A percentile compares a stretch with the other conserved stretches of the same genome.
These are phyloP conservation scores for Egretta garzetta DNA, from an alignment of 2,113 vertebrate genomes.

Conservation along the genomic window DNA sequence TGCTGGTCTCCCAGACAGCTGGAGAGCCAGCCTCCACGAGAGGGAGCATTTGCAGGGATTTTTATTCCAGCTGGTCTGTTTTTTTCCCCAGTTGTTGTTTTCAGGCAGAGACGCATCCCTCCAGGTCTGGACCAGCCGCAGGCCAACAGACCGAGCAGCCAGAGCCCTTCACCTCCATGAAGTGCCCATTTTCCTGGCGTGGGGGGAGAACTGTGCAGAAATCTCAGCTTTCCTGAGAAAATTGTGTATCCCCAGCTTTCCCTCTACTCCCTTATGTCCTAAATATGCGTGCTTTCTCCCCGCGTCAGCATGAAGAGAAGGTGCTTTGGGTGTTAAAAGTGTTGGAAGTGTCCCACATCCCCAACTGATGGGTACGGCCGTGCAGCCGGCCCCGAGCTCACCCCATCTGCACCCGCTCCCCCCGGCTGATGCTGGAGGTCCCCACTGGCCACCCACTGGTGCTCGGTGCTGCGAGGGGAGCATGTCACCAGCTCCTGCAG, in stretches of 20 bases:
- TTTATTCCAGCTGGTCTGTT: not conserved
- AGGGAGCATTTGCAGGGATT: slow-evolving; percentile 31
- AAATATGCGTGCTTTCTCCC: too few relatives aligned
- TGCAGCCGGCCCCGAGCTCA: rapidly evolving
- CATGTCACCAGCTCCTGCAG: rapidly evolving
- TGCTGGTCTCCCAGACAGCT: rapidly evolving
- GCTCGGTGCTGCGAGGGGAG: rapidly evolving
- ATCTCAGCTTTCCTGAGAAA: not conserved
- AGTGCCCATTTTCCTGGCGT: rapidly evolving
- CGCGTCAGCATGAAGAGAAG: rapidly evolving
- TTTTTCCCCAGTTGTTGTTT: not conserved
- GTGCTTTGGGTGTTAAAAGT: not conserved
- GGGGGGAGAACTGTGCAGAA: not conserved
- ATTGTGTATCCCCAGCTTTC: too few relatives aligned
- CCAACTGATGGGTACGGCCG: rapidly evolving
- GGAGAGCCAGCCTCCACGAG: not conserved
- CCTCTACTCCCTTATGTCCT: too few relatives aligned
- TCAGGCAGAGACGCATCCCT: not conserved
- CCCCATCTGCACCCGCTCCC: rapidly evolving
- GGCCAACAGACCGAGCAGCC: rapidly evolving
- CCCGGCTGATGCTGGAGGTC: rapidly evolving
- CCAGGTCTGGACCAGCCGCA: not conserved
- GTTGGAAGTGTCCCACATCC: not conserved
- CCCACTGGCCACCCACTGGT: rapidly evolving
- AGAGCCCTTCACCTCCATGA: not conserved